A percentile compares a stretch with the other conserved stretches of the same genome.
Evolutionary conservation across 2,797 vertebrate genomes (phyloP).

Genomic region (Otus scops): DNA sequence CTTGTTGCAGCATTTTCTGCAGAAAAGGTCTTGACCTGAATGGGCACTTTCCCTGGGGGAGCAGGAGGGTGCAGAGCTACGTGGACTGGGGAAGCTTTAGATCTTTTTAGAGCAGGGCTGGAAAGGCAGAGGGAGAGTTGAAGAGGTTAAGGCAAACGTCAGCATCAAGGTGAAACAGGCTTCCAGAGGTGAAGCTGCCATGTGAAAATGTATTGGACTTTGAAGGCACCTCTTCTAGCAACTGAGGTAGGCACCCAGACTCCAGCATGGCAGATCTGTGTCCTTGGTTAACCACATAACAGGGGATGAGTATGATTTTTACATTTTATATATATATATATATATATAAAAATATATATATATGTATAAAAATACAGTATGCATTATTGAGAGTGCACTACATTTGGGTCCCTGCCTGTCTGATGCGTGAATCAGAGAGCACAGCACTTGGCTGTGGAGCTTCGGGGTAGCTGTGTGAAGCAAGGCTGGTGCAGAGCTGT

Average conservation of each 20-base stretch:
- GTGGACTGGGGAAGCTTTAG: background rate
- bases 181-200: conserved; percentile 20
- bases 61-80: background rate
- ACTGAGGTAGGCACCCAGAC: background rate
- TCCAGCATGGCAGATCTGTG: conserved; percentile 9
- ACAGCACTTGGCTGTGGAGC: background rate
- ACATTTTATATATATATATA: background rate
- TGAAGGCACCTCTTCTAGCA: background rate
- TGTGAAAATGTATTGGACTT: background rate
- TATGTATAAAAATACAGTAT: background rate
- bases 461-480: accelerated
- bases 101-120: background rate
- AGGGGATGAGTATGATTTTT: background rate
- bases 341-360: background rate
- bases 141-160: conserved; percentile 21
- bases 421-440: background rate
- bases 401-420: background rate
- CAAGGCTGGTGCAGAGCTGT: background rate
- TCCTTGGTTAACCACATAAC: background rate
- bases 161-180: background rate
- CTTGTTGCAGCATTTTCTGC: background rate
- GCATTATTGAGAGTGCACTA: background rate
- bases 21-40: background rate
- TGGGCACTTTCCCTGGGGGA: background rate
- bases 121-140: background rate